Evolutionary conservation across 1,140 invertebrate genomes (phyloP).

Genomic region (Drosophila rufa): DNA sequence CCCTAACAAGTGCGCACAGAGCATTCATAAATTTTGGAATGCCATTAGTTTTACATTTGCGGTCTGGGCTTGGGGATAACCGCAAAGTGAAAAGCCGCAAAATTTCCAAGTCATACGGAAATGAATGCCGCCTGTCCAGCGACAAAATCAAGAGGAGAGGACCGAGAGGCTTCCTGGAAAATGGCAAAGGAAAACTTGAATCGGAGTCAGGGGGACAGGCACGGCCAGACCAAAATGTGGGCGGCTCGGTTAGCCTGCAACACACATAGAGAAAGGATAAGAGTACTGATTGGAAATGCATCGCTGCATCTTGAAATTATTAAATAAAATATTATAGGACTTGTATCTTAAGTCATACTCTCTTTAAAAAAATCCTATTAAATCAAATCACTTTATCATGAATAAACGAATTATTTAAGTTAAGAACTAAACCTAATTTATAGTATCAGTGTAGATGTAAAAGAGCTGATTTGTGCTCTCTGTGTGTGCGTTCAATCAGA

Average conservation of each 20-base stretch:
- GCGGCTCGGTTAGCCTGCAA: slow-evolving; percentile 45
- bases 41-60: slow-evolving; percentile 85
- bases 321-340: not conserved
- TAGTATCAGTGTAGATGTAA: not conserved
- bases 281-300: not conserved
- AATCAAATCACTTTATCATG: not conserved
- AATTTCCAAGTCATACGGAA: slow-evolving; percentile 84
- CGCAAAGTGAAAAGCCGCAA: slow-evolving; percentile 84
- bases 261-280: slow-evolving; percentile 5
- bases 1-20: slow-evolving; percentile 25
- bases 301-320: not conserved
- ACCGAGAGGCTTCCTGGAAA: not conserved
- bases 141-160: slow-evolving; percentile 61
- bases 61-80: slow-evolving; percentile 79
- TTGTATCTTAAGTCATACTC: too few species aligned
- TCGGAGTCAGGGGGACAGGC: slow-evolving; percentile 25
- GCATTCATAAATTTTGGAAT: slow-evolving; percentile 83
- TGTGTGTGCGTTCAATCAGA: slow-evolving; percentile 53
- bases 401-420: not conserved
- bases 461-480: slow-evolving; percentile 30
- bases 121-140: slow-evolving; percentile 70
- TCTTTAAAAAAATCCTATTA: not conserved
- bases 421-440: too few species aligned
- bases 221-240: slow-evolving; percentile 50
- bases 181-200: slow-evolving; percentile 32